Conservation (phyloP, 2,797 vertebrate genomes). For the Xiphorhynchus erythropygius region DNA sequence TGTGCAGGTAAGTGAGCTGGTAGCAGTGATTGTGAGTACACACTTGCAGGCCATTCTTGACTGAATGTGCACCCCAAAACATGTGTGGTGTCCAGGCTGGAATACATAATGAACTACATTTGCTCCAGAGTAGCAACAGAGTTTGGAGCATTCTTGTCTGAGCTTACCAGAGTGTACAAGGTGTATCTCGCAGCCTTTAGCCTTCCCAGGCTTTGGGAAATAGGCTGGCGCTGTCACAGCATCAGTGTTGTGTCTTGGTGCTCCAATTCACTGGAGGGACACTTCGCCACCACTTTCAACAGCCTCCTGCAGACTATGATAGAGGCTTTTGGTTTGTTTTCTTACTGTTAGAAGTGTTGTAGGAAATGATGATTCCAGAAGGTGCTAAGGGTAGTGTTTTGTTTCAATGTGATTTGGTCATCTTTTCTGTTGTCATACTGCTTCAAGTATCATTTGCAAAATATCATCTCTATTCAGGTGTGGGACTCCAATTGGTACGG, state of each 20-base stretch:
- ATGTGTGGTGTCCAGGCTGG: fast-evolving
- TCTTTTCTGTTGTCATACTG: neutral
- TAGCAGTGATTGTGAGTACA: neutral
- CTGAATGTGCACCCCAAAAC: neutral
- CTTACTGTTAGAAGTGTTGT: neutral
- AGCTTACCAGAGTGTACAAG: neutral
- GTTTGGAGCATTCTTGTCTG: neutral
- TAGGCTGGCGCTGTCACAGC: neutral
- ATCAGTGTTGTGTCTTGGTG: fast-evolving
- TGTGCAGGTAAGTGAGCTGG: neutral
- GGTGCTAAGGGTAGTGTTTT: neutral
- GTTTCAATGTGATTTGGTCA: neutral
- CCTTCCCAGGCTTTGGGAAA: neutral
- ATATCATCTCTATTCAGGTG: neutral
- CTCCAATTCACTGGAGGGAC: neutral
- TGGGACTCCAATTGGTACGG: neutral
- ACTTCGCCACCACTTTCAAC: neutral
- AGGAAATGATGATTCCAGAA: neutral
- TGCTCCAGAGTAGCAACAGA: neutral
- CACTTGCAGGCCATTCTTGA: fast-evolving
- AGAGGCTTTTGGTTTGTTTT: neutral
- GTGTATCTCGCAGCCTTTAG: neutral
- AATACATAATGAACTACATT: neutral
- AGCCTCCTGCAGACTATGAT: neutral
- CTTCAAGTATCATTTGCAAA: neutral